phyloP scores from a whole-genome alignment of 35 echinoderm and acorn worm genomes.

The Stichopus chloronotus region DNA sequence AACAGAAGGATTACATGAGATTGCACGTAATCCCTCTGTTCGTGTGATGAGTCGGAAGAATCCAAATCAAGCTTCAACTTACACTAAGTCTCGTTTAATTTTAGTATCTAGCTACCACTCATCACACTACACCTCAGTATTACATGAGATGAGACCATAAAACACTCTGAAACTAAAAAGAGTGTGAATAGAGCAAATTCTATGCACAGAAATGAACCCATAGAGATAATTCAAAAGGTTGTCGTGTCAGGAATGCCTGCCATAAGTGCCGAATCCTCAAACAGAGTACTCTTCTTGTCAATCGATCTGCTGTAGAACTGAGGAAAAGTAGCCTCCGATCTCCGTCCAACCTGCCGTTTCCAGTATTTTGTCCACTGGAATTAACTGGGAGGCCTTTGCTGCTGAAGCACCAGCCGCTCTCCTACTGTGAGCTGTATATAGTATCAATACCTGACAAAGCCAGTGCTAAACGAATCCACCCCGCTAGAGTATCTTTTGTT shows the following conservation, averaged over 20 bases:
- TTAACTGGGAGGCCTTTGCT: background rate
- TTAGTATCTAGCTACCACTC: background rate
- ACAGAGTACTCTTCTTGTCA: background rate
- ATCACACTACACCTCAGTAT: background rate
- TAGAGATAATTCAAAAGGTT: background rate
- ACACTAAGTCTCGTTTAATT: background rate
- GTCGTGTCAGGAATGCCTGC: background rate
- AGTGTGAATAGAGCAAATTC: background rate
- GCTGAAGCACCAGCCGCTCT: background rate
- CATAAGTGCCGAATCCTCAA: background rate
- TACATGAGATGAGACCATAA: background rate
- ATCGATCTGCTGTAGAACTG: background rate
- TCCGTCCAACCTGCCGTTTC: background rate
- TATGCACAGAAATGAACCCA: background rate
- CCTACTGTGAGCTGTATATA: constrained; percentile 12
- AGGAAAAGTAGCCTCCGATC: background rate
- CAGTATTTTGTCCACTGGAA: background rate
- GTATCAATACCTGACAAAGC: background rate
- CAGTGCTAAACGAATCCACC: constrained; percentile 42
- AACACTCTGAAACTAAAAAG: background rate
- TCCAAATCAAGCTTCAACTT: too few species aligned
- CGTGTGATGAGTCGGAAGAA: too few species aligned
- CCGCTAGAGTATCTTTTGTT: constrained; percentile 31
- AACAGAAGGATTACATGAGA: background rate
- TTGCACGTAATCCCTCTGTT: background rate